Base-by-base conservation (phyloP, 2,888 invertebrate genomes). In the Eupithecia subumbrata region DNA sequence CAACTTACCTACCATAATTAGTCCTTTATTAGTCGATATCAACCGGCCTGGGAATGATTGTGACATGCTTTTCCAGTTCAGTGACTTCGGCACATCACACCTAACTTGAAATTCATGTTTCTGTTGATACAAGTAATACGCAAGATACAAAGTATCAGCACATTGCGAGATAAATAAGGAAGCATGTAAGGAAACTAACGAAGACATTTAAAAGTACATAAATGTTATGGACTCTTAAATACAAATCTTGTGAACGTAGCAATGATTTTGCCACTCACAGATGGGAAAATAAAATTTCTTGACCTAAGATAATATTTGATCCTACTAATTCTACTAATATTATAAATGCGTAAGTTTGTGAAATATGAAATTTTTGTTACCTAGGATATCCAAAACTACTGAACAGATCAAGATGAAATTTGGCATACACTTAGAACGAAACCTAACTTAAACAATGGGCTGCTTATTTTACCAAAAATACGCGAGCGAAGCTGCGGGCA, bases 71-170 rank as follows among this genome's bases (percentile, higher is more conserved):
- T 74, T 77, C 79, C 77, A 78, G 81, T 80, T 79, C 80, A 80
- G 77, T 81, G 79, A 80, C 81, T 76, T 79, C 77, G 67, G 75
- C 76, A 78, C 73, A 68, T 76, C 76, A 79, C 68, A 75, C 71
- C 75, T 72, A 80, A 79, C 80, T 77, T 78, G 79, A 78, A 75
- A 78, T 74, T 75, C 80, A 73, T 75, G 80, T 81, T 84, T 81
- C 73, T 81, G 78, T 82, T 82, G 76, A 80, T 78, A 77, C 68
- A 78, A 80, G 76, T 78, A 73, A 79, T 82, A 81, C 82, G 72
- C 67, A 75, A 79, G 72, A 76, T 76, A 76, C 74, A 73, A 75
- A 71, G 76, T 77, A 56, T 68, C 63, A 66, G 64, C 45, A 64
- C 69, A 43, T 64, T 69, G 70, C 66, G 30, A 75, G 22, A 60